Evolutionary conservation across 2,797 vertebrate genomes (phyloP).

Genomic region (Aphelocoma californica): DNA sequence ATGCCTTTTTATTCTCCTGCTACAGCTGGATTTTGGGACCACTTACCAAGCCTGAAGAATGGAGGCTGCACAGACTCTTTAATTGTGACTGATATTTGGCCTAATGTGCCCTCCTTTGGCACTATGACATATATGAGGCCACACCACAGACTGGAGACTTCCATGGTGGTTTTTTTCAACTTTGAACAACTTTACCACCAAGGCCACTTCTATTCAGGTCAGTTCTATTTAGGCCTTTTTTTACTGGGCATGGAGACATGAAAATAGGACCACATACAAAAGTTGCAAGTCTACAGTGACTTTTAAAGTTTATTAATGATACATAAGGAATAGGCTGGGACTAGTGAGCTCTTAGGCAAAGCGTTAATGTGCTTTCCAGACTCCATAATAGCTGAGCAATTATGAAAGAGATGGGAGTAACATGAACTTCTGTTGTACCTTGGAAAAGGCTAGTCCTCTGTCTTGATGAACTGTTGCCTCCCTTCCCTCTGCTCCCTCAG

Average conservation of each 20-base stretch:
- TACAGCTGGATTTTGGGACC: neutral
- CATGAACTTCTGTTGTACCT: neutral
- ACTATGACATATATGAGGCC: constrained; percentile 78
- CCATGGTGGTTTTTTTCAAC: neutral
- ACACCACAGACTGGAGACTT: constrained; percentile 74
- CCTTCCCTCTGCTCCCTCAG: neutral
- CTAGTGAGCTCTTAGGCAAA: neutral
- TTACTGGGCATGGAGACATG: neutral
- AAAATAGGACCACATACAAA: neutral
- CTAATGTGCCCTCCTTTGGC: constrained; percentile 60
- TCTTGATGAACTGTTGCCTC: neutral
- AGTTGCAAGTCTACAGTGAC: neutral
- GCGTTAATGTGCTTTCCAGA: neutral
- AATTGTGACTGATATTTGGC: constrained; percentile 46
- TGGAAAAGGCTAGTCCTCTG: neutral
- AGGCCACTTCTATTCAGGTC: neutral
- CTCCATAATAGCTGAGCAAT: neutral
- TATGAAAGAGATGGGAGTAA: neutral
- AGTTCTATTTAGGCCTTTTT: neutral
- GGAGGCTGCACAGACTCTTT: constrained; percentile 71
- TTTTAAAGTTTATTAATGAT: neutral
- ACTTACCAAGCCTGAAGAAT: constrained; percentile 80
- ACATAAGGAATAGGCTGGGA: neutral
- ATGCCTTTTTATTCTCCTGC: neutral
- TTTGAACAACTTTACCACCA: neutral